Evolutionary conservation across 2,113 vertebrate species (phyloP).

Genomic region (Neogobius melanostomus): DNA sequence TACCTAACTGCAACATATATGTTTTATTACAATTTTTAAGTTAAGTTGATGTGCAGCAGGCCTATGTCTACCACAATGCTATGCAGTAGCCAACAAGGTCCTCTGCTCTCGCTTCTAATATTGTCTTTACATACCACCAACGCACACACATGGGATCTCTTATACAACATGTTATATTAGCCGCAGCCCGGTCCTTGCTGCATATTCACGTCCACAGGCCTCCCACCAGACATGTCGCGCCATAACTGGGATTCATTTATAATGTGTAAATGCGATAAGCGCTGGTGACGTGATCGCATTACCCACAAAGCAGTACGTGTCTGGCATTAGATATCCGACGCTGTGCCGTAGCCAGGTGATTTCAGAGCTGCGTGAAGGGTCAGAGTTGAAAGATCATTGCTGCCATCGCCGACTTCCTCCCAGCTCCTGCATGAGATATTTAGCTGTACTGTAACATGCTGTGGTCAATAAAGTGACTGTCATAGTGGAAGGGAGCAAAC

Average conservation of each 20-base stretch:
- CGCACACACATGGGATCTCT: conserved; percentile 10
- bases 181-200: conserved; percentile 1
- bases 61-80: background rate
- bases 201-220: background rate
- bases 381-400: conserved; percentile 17
- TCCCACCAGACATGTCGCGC: conserved; percentile 1
- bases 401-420: conserved; percentile 11
- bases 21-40: no score
- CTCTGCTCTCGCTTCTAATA: background rate
- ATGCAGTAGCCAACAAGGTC: background rate
- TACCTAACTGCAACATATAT: no score
- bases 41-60: no score
- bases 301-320: conserved; percentile 8
- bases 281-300: conserved; percentile 10
- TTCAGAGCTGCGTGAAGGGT: conserved; percentile 1
- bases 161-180: conserved; percentile 18
- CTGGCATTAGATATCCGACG: conserved; percentile 13
- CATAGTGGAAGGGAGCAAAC: conserved; percentile 21
- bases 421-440: conserved; percentile 19
- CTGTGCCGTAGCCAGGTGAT: conserved; percentile 12
- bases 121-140: background rate
- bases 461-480: conserved; percentile 40
- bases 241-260: conserved; percentile 15
- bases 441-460: conserved; percentile 3
- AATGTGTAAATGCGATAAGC: conserved; percentile 38